Conservation (phyloP, 2,797 vertebrate genomes). For the Notolepis coatsorum region DNA sequence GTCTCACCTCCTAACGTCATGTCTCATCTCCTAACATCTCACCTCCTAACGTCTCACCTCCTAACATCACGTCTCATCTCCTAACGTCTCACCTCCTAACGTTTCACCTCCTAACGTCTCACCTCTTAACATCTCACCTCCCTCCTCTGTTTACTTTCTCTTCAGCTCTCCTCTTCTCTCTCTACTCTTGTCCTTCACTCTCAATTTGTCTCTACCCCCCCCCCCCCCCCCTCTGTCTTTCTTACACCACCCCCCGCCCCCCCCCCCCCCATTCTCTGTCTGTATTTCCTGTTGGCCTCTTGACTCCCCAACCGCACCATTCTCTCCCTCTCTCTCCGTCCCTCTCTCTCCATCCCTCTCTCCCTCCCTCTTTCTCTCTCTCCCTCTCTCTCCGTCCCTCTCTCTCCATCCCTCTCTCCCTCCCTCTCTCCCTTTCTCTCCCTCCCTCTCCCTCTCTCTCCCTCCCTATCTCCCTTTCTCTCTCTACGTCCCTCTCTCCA, state of each 20-base stretch:
- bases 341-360: conserved; percentile 25
- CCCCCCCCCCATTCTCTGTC: neutral
- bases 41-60: no score
- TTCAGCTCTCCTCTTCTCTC: neutral
- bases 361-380: conserved; percentile 24
- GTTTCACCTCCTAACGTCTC: no score
- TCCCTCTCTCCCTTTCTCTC: neutral
- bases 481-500: conserved; percentile 15
- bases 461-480: conserved; percentile 31
- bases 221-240: neutral
- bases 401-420: no score
- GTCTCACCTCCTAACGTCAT: no score
- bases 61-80: no score
- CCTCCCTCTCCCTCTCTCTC: conserved; percentile 32
- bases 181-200: neutral
- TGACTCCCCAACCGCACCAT: neutral
- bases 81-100: no score
- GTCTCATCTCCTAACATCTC: no score
- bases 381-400: conserved; percentile 35
- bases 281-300: neutral
- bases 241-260: no score
- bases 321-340: conserved; percentile 10
- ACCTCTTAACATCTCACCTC: neutral
- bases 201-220: neutral
- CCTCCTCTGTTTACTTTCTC: neutral